Evolutionary conservation across 2,113 vertebrate species (phyloP).

Genomic region (Anser brachyrhynchus): DNA sequence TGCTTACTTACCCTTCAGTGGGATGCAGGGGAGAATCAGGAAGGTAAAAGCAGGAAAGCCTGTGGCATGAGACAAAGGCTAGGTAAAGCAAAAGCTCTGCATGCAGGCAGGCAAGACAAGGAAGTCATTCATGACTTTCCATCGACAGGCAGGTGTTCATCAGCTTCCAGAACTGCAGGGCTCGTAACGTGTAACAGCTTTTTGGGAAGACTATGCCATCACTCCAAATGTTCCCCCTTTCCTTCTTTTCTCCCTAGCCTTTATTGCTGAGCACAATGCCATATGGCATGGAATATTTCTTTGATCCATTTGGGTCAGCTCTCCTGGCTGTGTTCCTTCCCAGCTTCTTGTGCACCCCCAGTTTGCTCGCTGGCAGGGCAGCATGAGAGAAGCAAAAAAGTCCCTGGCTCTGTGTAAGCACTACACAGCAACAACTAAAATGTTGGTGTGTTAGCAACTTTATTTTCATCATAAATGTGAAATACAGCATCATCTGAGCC

Average conservation of each 20-base stretch:
- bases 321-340: too few species aligned
- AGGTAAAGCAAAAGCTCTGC: not conserved
- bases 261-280: not conserved
- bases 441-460: too few species aligned
- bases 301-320: not conserved
- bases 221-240: not conserved
- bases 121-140: not conserved
- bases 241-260: not conserved
- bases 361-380: too few species aligned
- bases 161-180: not conserved
- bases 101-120: not conserved
- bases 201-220: not conserved
- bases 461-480: too few species aligned
- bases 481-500: too few species aligned
- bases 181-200: not conserved
- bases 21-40: not conserved
- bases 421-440: too few species aligned
- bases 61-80: not conserved
- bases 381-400: too few species aligned
- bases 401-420: too few species aligned
- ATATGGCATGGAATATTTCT: not conserved
- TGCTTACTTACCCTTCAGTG: not conserved
- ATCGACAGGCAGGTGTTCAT: too few species aligned
- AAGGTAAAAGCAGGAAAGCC: not conserved
- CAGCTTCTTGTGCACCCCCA: too few species aligned